phyloP scores from a whole-genome alignment of 2,888 invertebrate genomes.

The Malacosoma neustria region DNA sequence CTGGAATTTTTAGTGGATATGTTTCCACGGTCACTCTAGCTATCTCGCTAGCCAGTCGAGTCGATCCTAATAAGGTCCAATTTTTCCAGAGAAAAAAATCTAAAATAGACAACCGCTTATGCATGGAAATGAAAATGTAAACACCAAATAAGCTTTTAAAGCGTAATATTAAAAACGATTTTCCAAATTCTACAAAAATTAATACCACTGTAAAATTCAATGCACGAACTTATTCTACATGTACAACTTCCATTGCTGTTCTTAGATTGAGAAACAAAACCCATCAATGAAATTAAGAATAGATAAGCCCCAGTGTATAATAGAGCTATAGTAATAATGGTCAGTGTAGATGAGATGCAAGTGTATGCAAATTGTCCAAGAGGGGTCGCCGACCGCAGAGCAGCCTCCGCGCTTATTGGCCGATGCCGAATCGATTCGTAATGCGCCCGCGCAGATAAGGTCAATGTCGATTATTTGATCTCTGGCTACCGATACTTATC shows the following conservation, averaged over 20 bases:
- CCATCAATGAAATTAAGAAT: background rate
- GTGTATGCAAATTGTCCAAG: conserved; percentile 16
- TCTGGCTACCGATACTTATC: conserved; percentile 47
- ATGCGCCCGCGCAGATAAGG: conserved; percentile 56
- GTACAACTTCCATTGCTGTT: background rate
- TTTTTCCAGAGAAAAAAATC: no score
- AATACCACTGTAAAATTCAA: background rate
- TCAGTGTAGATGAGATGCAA: conserved; percentile 14
- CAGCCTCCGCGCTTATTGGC: conserved; percentile 32
- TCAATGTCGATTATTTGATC: conserved; percentile 65
- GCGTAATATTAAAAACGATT: no score
- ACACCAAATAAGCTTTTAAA: no score
- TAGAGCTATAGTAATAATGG: background rate
- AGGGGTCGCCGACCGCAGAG: background rate
- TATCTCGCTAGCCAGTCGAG: no score
- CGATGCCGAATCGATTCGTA: conserved; percentile 60
- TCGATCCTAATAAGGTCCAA: no score
- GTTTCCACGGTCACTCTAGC: no score
- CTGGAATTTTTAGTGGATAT: no score
- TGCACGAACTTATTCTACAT: background rate
- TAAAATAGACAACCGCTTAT: no score
- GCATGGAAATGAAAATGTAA: no score
- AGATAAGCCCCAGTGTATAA: background rate
- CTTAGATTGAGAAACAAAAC: background rate
- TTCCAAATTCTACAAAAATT: no score